Evolutionary conservation across 1,140 invertebrate genomes (phyloP).

Genomic region (Eupristina koningsbergeri): DNA sequence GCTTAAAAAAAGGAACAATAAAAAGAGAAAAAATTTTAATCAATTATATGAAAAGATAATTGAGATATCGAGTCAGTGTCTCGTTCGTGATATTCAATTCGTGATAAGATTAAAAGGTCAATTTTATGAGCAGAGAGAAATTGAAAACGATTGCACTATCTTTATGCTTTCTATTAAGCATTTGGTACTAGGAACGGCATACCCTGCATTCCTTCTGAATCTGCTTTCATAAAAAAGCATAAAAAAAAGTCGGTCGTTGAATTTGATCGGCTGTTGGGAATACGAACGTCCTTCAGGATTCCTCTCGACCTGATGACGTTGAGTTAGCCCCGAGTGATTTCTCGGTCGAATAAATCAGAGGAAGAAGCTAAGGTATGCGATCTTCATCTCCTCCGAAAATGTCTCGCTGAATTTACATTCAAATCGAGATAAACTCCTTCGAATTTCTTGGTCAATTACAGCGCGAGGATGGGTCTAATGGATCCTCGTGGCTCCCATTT

Average conservation of each 20-base stretch:
- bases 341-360: background rate
- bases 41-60: background rate
- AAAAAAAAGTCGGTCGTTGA: background rate
- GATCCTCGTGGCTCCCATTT: background rate
- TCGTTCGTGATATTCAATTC: too few species aligned
- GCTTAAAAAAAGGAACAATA: background rate
- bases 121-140: background rate
- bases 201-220: background rate
- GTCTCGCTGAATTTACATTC: background rate
- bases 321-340: background rate
- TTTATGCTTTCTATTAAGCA: background rate
- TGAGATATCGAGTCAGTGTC: background rate
- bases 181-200: background rate
- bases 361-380: background rate
- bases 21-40: background rate
- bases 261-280: too few species aligned
- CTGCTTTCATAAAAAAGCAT: background rate
- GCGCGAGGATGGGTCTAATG: background rate
- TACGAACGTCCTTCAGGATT: too few species aligned
- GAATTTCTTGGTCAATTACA: constrained; percentile 1
- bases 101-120: constrained; percentile 9
- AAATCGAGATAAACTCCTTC: background rate
- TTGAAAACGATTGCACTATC: background rate
- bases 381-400: background rate
- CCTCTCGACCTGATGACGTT: too few species aligned